Percentiles rank a stretch among this genome's conserved stretches.
phyloP scores from a whole-genome alignment of 2,797 vertebrate species.

The Chelon labrosus region DNA sequence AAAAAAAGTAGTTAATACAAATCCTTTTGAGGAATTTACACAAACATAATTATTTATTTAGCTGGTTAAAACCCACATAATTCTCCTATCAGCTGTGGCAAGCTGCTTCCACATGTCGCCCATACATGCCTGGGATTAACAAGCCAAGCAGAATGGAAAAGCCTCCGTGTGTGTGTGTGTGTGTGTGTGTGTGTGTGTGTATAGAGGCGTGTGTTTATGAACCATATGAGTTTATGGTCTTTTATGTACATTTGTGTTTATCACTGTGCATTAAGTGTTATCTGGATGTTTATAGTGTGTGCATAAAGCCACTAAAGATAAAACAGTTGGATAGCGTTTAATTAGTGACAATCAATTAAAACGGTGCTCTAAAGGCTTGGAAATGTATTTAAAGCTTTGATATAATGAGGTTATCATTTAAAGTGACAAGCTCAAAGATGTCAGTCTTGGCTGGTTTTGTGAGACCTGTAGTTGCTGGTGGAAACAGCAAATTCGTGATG shows the following conservation, averaged over 20 bases:
- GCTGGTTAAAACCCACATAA: conserved; percentile 84
- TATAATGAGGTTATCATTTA: too few relatives aligned
- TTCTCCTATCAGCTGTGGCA: conserved; percentile 82
- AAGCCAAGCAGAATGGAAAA: conserved; percentile 59
- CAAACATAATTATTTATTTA: conserved; percentile 87
- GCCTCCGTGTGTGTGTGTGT: conserved; percentile 20
- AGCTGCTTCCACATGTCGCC: conserved; percentile 82
- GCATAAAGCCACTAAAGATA: neutral
- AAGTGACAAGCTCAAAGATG: too few relatives aligned
- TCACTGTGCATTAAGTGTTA: neutral
- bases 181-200: conserved; percentile 7
- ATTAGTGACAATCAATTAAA: conserved; percentile 6
- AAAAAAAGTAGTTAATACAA: conserved; percentile 73
- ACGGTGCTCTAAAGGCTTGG: neutral
- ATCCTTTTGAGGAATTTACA: conserved; percentile 85
- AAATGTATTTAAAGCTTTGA: neutral
- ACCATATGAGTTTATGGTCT: conserved; percentile 6
- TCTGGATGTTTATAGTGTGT: neutral
- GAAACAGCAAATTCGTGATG: too few relatives aligned
- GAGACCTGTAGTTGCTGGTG: too few relatives aligned
- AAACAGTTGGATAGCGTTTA: conserved; percentile 1
- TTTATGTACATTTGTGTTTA: conserved; percentile 7
- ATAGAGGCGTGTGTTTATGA: conserved; percentile 31
- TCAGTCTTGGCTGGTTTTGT: too few relatives aligned
- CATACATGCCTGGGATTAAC: conserved; percentile 81